Base-by-base conservation (phyloP, 2,113 vertebrate genomes). In the Neolamprologus sp. region DNA sequence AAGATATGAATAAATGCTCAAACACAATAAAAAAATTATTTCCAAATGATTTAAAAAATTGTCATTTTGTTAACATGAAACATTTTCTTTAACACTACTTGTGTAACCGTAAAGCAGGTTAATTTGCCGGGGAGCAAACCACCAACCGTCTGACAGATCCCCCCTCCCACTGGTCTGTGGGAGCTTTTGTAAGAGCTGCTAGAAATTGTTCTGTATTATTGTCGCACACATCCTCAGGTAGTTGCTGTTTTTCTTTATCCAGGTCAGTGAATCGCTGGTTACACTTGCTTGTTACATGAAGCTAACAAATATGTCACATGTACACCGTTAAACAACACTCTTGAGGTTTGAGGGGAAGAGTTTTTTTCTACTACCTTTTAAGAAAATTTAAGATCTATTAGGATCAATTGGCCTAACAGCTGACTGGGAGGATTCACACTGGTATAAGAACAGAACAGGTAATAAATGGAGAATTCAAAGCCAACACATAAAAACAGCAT, bases 141-240 rank as follows among this genome's bases (percentile, higher is more conserved):
- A 23, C 53, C 53, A 23, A 55, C 21, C 6, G 2, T 55, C 53
- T 55, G 6, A 55, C 53, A 23, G 53, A 23, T 7, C 7, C 2
- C 16, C 49, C 49, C 5, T 1, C 17, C 1, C 8, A 0, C 47
- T 2, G 47, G 16, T 49, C 47, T 51, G 17, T 3, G 47, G 47
- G 17, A 19, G 4, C 47, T 55, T 55, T 4, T 23, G 7, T 5
- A 57, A 57, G 55, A 9, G 13, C 4, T 9, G 55, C 4, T 31
- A 9, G 23, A 58, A 58, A 58, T 28, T 58, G 55, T 3, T 54
- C n/a, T 54, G n/a, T 54, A 58, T 58, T 28, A 28, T 58, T 58
- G 5, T 28, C 14, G 7, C 26, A 58, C 23, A 57, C 55, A 16
- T 58, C 57, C 28, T 33, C 58, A 10, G 9, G 28, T 33, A 19